phyloP scores from a whole-genome alignment of 2,797 vertebrate species.

The Geotrypetes seraphini region DNA sequence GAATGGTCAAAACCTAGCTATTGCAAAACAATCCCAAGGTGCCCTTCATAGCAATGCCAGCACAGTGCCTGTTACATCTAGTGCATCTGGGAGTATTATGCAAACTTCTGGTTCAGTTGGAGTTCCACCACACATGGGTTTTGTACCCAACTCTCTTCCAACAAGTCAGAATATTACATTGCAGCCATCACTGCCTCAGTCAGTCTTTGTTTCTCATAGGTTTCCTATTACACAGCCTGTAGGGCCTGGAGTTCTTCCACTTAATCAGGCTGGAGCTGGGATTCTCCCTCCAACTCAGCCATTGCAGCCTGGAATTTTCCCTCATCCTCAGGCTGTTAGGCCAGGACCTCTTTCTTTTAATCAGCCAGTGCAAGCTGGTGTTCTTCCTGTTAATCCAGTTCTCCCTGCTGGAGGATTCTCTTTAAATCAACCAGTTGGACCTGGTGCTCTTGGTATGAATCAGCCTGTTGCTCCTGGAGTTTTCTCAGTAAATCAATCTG shows the following conservation, averaged over 20 bases:
- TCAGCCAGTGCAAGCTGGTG: slow-evolving; percentile 18
- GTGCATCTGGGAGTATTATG: slow-evolving; percentile 35
- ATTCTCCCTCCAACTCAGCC: slow-evolving; percentile 44
- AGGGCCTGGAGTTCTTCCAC: slow-evolving; percentile 39
- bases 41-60: slow-evolving; percentile 9
- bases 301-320: slow-evolving; percentile 29
- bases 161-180: slow-evolving; percentile 46
- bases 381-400: slow-evolving; percentile 50
- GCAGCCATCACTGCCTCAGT: slow-evolving; percentile 43
- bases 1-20: slow-evolving; percentile 27
- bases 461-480: slow-evolving; percentile 42
- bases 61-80: slow-evolving; percentile 19
- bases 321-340: slow-evolving; percentile 29
- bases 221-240: slow-evolving; percentile 46
- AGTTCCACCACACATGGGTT: slow-evolving; percentile 27
- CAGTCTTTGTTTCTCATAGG: slow-evolving; percentile 53
- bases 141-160: slow-evolving; percentile 54
- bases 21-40: slow-evolving; percentile 10
- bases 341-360: slow-evolving; percentile 36
- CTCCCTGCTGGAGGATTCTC: slow-evolving; percentile 42
- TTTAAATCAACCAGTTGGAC: slow-evolving; percentile 33
- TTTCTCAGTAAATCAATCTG: slow-evolving; percentile 37
- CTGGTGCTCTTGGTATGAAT: slow-evolving; percentile 53
- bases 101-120: slow-evolving; percentile 25
- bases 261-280: slow-evolving; percentile 28